phyloP scores from a whole-genome alignment of 2,797 vertebrate species.

The Hafferia zeledoni region DNA sequence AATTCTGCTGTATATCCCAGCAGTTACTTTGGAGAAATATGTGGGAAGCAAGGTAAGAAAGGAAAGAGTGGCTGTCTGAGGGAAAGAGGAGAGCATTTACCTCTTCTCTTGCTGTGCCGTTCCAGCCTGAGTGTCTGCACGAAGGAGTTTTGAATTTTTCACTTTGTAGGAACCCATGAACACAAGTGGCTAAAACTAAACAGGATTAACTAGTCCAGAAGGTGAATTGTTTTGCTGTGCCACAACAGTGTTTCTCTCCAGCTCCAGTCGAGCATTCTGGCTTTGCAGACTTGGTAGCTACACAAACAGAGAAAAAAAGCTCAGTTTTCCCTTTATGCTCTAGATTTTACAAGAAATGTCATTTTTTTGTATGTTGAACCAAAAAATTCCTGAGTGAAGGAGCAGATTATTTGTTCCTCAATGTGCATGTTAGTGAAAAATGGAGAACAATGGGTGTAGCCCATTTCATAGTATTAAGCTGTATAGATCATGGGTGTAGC shows the following conservation, averaged over 20 bases:
- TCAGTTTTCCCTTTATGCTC: neutral
- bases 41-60: neutral
- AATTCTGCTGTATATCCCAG: neutral
- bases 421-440: neutral
- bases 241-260: neutral
- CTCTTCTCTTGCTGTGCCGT: neutral
- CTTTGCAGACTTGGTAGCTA: neutral
- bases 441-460: neutral
- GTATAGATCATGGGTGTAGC: neutral
- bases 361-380: neutral
- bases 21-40: neutral
- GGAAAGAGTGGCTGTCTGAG: neutral
- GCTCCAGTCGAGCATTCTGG: neutral
- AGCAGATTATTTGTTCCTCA: neutral
- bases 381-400: neutral
- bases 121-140: neutral
- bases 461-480: neutral
- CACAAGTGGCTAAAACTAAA: neutral
- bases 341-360: neutral
- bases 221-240: conserved; percentile 32
- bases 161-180: conserved; percentile 45
- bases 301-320: neutral
- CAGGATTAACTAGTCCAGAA: conserved; percentile 47
- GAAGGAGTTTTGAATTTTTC: conserved; percentile 19
- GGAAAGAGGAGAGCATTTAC: neutral